These are phyloP conservation scores for Gonioctena quinquepunctata DNA, from an alignment of 1,140 invertebrate genomes.

Conservation along the genomic window DNA sequence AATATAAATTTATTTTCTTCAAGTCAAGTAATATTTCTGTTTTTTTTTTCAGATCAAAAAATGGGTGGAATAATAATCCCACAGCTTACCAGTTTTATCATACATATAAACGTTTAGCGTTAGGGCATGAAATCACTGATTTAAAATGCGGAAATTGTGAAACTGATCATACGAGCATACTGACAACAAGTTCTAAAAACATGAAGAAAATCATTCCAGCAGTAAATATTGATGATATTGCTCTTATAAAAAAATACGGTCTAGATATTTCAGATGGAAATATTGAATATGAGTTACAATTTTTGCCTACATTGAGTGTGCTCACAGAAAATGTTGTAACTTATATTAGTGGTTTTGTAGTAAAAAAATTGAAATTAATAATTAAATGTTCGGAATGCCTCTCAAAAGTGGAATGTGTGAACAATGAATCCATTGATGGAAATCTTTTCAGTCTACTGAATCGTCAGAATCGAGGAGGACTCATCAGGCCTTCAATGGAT, in stretches of 20 bases:
- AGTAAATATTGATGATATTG: background rate
- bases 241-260: background rate
- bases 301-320: background rate
- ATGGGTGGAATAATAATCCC: slow-evolving; percentile 54
- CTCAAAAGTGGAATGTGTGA: background rate
- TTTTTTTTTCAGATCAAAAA: slow-evolving; percentile 44
- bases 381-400: background rate
- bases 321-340: background rate
- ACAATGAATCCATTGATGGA: background rate
- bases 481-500: background rate
- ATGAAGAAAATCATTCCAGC: background rate
- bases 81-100: slow-evolving; percentile 38
- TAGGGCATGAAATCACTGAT: slow-evolving; percentile 17
- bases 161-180: background rate
- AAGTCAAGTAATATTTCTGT: too few species aligned
- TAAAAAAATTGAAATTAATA: background rate
- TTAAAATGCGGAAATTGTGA: background rate
- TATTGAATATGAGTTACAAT: background rate
- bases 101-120: slow-evolving; percentile 20
- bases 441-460: background rate
- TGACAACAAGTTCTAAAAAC: background rate
- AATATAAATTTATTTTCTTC: too few species aligned
- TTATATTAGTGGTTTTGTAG: background rate
- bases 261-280: background rate
- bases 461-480: background rate